Evolutionary conservation across 2,888 invertebrate genomes (phyloP), one percentile per base, ranked within the genome.

Genomic region (Oscheius sp.): DNA sequence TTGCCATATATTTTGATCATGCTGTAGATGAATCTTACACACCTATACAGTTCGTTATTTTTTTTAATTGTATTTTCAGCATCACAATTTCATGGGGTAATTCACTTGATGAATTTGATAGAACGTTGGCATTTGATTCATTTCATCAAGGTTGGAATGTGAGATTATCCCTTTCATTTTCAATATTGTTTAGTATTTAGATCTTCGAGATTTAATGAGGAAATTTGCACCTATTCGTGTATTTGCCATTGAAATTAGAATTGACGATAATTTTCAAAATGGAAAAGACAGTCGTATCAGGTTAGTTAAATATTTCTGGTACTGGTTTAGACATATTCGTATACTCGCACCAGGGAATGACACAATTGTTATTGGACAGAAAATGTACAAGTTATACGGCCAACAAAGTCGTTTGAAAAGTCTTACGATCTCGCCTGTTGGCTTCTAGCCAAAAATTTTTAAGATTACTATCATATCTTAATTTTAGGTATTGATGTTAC

Each of bases 261-360:
- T 67, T 20, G 5, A 22, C 1, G 33, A 32, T 26, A 67, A 67
- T 59, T 32, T 30, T 26, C 33, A 59, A 49, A 24, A 33, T 12
- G 67, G 67, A 59, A 45, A 49, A 49, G 67, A 67, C 33, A 59
- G 47, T 41, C 36, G 57, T 41, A 45, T 67, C n/a, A 67, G 67
- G 67, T 67, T 9, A n/a, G 38, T 41, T 17, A 50, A 3, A 28
- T 50, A 2, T 22, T 45, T 51, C 14, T 8, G 14, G 8, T 36
- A 14, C 36, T 36, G 14, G 8, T 36, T 36, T 41, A 50, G 50
- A 24, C 50, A 50, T 28, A 50, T 50, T 17, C 50, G 50, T 50
- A 28, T 50, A 6, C 17, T 50, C 14, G 50, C 26, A 17, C 50
- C 50, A 38, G 38, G 14, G 14, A 38, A 12, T 14, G 12, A 12